Percentiles rank a stretch among this genome's conserved stretches.
Conservation (phyloP, 2,797 vertebrate species). For the Paramormyrops hopkinsi region DNA sequence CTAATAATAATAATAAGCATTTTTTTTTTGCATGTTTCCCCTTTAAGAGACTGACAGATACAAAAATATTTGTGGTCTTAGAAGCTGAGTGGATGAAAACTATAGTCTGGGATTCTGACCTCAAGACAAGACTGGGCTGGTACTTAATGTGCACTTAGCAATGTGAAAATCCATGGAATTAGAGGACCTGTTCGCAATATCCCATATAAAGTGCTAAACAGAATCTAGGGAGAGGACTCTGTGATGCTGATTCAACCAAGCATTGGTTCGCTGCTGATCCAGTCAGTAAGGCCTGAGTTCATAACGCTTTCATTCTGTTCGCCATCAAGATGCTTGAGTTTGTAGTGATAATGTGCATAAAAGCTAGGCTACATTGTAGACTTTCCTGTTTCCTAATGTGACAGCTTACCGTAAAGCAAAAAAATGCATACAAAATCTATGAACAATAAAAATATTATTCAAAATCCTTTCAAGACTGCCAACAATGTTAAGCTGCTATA, state of each 20-base stretch:
- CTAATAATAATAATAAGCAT: not conserved
- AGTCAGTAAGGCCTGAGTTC: not conserved
- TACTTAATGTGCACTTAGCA: conserved; percentile 19
- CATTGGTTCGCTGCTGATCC: not conserved
- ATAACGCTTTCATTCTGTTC: not conserved
- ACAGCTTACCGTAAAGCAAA: not conserved
- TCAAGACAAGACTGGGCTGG: conserved; percentile 24
- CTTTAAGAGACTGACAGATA: conserved; percentile 11
- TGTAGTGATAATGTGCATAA: not conserved
- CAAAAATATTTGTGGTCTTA: conserved; percentile 24
- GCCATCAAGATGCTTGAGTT: not conserved
- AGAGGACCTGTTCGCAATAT: not conserved
- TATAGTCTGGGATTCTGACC: conserved; percentile 17
- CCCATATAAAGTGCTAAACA: not conserved
- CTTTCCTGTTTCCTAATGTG: not conserved
- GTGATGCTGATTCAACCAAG: not conserved
- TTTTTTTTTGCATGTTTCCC: not conserved
- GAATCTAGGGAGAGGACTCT: not conserved
- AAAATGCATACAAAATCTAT: not conserved
- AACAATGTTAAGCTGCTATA: not conserved
- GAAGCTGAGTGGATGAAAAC: conserved; percentile 23
- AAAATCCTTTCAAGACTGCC: not conserved
- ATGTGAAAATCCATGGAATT: conserved; percentile 17
- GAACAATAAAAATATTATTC: not conserved
- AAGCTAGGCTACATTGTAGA: not conserved